phyloP scores from a whole-genome alignment of 2,797 vertebrate species.

The Notoglanidium macrostoma region DNA sequence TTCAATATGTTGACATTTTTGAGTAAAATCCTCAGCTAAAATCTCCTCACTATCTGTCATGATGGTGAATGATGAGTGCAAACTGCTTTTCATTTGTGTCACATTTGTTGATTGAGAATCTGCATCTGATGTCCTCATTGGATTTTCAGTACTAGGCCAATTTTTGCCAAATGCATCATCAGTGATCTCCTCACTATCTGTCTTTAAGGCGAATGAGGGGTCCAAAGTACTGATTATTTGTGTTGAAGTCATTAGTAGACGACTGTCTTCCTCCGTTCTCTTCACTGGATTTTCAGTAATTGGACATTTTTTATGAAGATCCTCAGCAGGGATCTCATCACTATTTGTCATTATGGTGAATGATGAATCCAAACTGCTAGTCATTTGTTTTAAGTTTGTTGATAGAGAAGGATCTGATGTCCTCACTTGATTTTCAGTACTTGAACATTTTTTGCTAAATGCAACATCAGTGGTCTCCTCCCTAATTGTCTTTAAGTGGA shows the following conservation, averaged over 20 bases:
- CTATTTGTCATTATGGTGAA: not conserved
- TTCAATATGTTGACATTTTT: not conserved
- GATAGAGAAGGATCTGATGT: not conserved
- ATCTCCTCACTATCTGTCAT: not conserved
- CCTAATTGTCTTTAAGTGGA: not conserved
- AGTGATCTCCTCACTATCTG: not conserved
- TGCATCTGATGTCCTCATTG: not conserved
- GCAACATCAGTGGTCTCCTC: not conserved
- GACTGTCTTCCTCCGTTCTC: not conserved
- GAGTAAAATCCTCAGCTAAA: not conserved
- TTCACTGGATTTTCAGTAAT: not conserved
- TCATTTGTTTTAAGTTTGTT: constrained; percentile 35
- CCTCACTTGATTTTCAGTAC: not conserved
- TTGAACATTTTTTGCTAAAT: not conserved
- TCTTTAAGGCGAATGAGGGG: constrained; percentile 15
- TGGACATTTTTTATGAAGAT: not conserved
- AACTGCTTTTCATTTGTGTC: constrained; percentile 14
- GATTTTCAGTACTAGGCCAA: not conserved
- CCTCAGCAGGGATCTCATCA: not conserved
- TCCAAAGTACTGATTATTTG: constrained; percentile 20
- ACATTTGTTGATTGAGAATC: constrained; percentile 26
- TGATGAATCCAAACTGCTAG: constrained; percentile 36
- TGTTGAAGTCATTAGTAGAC: constrained; percentile 28
- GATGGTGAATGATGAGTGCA: constrained; percentile 22
- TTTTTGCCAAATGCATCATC: not conserved